These are phyloP conservation scores for Otolemur garnettii DNA, from an alignment of 2,113 vertebrate genomes.

Conservation along the genomic window DNA sequence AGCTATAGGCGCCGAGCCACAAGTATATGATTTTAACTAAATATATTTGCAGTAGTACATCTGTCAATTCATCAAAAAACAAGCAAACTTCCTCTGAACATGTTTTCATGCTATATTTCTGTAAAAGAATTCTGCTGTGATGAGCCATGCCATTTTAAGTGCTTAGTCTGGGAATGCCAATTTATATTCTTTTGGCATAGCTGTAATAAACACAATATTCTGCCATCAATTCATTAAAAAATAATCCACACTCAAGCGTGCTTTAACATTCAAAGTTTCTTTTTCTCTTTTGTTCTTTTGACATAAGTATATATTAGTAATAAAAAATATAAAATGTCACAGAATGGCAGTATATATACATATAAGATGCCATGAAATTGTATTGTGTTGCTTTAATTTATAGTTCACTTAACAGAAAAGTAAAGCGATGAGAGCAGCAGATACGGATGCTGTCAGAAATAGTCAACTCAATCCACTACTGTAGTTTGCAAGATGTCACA, in stretches of 20 bases:
- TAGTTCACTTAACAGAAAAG: not conserved
- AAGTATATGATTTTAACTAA: no score
- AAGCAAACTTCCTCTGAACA: not conserved
- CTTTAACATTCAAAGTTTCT: slow-evolving; percentile 52
- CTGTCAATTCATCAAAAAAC: not conserved
- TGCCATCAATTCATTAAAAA: slow-evolving; percentile 39
- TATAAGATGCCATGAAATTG: not conserved
- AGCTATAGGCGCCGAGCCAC: no score
- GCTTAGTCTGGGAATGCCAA: not conserved
- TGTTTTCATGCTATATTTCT: slow-evolving; percentile 4
- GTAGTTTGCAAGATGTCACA: not conserved
- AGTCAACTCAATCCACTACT: not conserved
- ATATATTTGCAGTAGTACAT: not conserved
- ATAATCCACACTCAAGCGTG: not conserved
- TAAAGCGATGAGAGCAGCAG: not conserved
- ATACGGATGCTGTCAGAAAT: not conserved
- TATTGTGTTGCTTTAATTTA: not conserved
- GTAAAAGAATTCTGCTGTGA: not conserved
- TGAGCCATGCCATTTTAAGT: not conserved
- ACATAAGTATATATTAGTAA: not conserved
- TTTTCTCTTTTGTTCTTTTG: slow-evolving; percentile 39
- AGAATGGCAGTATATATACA: not conserved
- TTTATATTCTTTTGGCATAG: not conserved
- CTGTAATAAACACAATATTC: slow-evolving; percentile 30
- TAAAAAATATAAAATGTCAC: slow-evolving; percentile 38